Evolutionary conservation across 1,140 invertebrate genomes (phyloP).

Genomic region (Drosophila azteca): DNA sequence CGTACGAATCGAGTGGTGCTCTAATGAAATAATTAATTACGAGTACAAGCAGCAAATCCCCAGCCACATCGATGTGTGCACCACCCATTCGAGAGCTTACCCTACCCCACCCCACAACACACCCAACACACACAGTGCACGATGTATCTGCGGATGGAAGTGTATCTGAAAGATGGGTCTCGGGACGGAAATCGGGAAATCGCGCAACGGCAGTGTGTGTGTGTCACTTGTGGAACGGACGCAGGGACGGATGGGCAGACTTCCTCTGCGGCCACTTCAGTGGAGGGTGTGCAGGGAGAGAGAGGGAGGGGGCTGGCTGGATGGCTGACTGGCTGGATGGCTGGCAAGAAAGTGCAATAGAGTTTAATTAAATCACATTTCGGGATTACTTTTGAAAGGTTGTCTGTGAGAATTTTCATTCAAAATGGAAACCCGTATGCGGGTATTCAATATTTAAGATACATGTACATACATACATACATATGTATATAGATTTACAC

Average conservation of each 20-base stretch:
- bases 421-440: too few species aligned
- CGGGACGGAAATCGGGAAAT: conserved; percentile 15
- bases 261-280: conserved; percentile 1
- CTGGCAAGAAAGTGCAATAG: conserved; percentile 25
- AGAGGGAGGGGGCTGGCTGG: not conserved
- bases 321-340: too few species aligned
- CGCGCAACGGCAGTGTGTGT: not conserved
- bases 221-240: conserved; percentile 7
- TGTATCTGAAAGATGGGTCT: conserved; percentile 6
- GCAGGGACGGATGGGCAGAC: too few species aligned
- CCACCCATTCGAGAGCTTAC: not conserved
- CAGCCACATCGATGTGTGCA: conserved; percentile 19
- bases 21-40: conserved; percentile 75
- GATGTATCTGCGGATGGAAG: conserved; percentile 6
- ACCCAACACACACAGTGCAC: not conserved
- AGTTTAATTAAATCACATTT: conserved; percentile 70
- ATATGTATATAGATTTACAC: too few species aligned
- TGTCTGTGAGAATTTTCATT: not conserved
- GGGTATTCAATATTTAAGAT: too few species aligned
- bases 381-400: conserved; percentile 32
- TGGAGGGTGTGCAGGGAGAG: not conserved
- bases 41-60: conserved; percentile 49
- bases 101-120: not conserved
- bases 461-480: too few species aligned
- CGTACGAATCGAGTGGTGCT: conserved; percentile 61